A percentile compares a stretch with the other conserved stretches of the same genome.
phyloP scores from a whole-genome alignment of 2,113 vertebrate species.

The Tragulus kanchil region DNA sequence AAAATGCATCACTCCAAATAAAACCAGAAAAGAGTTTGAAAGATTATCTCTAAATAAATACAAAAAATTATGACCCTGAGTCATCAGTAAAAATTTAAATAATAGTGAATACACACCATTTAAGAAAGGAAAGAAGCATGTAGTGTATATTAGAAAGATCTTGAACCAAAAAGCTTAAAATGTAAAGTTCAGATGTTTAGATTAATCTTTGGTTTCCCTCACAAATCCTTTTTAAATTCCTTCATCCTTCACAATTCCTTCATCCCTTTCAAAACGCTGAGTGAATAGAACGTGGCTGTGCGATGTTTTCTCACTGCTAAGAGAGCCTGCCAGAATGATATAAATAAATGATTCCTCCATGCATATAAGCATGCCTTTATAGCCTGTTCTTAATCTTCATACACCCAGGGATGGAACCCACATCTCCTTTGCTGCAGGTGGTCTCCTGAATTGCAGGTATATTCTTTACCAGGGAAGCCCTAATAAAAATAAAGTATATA shows the following conservation, averaged over 20 bases:
- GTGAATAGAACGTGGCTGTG: background rate
- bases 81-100: slow-evolving; percentile 13
- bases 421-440: no score
- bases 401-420: no score
- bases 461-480: no score
- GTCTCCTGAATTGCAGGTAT: no score
- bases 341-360: background rate
- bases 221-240: background rate
- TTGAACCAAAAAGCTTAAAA: background rate
- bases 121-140: background rate
- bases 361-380: background rate
- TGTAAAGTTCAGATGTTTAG: background rate
- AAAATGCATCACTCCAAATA: background rate
- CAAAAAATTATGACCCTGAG: background rate
- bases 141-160: slow-evolving; percentile 32
- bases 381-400: background rate
- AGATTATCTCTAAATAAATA: background rate
- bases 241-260: background rate
- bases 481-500: no score
- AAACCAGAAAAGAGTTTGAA: background rate
- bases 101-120: background rate
- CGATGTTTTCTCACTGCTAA: background rate
- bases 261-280: background rate
- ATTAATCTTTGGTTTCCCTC: slow-evolving; percentile 4
- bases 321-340: background rate